phyloP scores from a whole-genome alignment of 2,113 vertebrate species.

The Tapirus terrestris region DNA sequence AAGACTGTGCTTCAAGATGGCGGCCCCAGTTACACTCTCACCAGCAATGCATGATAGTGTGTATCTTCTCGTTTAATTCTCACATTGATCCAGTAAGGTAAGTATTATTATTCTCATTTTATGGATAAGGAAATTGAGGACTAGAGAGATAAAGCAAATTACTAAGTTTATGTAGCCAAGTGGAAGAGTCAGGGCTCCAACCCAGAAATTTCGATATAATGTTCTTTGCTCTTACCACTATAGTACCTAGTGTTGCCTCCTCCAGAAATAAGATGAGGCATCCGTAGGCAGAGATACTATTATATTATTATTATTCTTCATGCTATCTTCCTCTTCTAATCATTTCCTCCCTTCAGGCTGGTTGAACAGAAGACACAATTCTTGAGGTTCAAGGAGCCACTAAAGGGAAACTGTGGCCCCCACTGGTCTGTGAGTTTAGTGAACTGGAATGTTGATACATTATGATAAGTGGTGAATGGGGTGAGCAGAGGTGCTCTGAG shows the following conservation, averaged over 20 bases:
- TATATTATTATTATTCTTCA: neutral
- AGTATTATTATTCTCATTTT: neutral
- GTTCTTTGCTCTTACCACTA: neutral
- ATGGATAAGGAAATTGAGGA: neutral
- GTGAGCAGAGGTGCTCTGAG: neutral
- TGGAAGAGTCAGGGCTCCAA: neutral
- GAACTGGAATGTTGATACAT: neutral
- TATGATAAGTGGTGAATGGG: neutral
- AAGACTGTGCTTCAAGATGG: neutral
- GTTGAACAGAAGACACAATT: slow-evolving; percentile 39
- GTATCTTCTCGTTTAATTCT: slow-evolving; percentile 33
- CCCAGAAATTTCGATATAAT: neutral
- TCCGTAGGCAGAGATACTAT: neutral
- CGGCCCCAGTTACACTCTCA: neutral
- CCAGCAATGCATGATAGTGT: neutral
- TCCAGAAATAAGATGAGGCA: neutral
- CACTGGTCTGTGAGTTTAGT: too few relatives aligned
- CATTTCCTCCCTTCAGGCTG: neutral
- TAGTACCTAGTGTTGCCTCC: neutral
- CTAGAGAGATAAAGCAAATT: neutral
- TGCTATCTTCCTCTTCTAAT: neutral
- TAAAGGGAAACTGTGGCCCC: neutral
- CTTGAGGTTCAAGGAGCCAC: neutral
- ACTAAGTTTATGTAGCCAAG: neutral
- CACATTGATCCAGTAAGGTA: neutral